These are phyloP conservation scores for Argyrosomus japonicus DNA, from an alignment of 2,113 vertebrate species.

Conservation along the genomic window DNA sequence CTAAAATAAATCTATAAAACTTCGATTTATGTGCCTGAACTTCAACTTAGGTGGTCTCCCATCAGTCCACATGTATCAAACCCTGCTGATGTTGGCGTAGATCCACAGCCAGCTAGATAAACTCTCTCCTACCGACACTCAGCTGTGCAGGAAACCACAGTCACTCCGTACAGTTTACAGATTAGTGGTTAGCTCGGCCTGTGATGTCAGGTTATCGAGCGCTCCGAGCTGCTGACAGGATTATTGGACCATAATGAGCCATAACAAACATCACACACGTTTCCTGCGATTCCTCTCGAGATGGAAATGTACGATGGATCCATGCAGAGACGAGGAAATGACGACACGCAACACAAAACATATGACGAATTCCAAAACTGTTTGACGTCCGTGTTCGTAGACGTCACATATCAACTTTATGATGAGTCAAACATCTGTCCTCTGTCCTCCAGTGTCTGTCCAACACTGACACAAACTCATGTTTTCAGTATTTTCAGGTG, in stretches of 20 bases:
- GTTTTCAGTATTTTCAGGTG: too few species aligned
- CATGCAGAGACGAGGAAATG: too few species aligned
- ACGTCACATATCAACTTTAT: too few species aligned
- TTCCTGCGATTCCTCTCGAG: too few species aligned
- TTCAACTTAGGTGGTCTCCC: constrained; percentile 17
- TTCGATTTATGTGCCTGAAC: background rate
- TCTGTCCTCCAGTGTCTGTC: too few species aligned
- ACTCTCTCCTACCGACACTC: constrained; percentile 7
- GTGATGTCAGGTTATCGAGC: constrained; percentile 31
- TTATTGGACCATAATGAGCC: constrained; percentile 14
- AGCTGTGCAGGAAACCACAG: constrained; percentile 27
- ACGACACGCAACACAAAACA: too few species aligned
- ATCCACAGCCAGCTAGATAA: constrained; percentile 29
- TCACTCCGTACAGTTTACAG: constrained; percentile 1
- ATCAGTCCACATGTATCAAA: constrained; percentile 41
- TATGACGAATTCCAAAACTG: too few species aligned
- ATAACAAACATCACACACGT: background rate
- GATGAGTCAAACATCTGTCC: too few species aligned
- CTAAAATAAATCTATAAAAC: background rate
- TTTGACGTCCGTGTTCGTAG: too few species aligned
- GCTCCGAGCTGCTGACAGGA: constrained; percentile 31
- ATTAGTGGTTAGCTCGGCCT: constrained; percentile 26
- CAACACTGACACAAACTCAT: too few species aligned
- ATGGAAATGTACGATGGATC: too few species aligned
- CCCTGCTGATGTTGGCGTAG: constrained; percentile 26